phyloP scores from a whole-genome alignment of 2,888 invertebrate species.

The Heteromurus nitidus region DNA sequence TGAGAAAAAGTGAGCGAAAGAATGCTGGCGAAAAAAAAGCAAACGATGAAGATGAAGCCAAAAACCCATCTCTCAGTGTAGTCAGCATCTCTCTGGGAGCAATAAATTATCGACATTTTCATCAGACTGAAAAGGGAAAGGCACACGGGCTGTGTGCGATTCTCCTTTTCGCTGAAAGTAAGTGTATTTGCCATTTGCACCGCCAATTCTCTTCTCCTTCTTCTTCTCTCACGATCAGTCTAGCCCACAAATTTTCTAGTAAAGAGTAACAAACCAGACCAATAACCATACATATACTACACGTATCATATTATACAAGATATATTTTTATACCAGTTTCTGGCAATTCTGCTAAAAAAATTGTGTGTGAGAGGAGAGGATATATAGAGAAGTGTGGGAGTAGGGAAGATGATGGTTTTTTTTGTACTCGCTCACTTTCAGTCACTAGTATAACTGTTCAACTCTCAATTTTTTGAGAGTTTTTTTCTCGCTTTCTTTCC shows the following conservation, averaged over 20 bases:
- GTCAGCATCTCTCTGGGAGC: conserved; percentile 41
- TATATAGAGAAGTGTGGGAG: too few relatives aligned
- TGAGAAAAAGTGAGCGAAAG: not conserved
- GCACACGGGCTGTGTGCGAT: too few relatives aligned
- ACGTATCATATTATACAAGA: too few relatives aligned
- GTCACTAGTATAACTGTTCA: not conserved
- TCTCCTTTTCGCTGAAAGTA: not conserved
- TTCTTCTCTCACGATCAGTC: not conserved
- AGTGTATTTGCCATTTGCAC: conserved; percentile 22
- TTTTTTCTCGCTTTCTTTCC: conserved; percentile 8
- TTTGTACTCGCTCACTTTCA: conserved; percentile 9
- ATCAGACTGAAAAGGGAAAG: conserved; percentile 17
- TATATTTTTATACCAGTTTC: not conserved
- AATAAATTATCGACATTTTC: conserved; percentile 64
- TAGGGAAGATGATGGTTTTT: not conserved
- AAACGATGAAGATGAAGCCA: conserved; percentile 20
- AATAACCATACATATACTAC: not conserved
- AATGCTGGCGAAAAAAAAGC: conserved; percentile 5
- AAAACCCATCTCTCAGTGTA: conserved; percentile 35
- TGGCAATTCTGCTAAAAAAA: conserved; percentile 17
- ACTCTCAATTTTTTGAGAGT: not conserved
- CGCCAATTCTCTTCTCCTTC: too few relatives aligned
- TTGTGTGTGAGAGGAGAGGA: too few relatives aligned
- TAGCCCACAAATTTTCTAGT: not conserved
- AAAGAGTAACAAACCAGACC: not conserved